These are phyloP conservation scores for Noctuana brunneofusca DNA, from an alignment of 2,888 invertebrate species.

Conservation along the genomic window DNA sequence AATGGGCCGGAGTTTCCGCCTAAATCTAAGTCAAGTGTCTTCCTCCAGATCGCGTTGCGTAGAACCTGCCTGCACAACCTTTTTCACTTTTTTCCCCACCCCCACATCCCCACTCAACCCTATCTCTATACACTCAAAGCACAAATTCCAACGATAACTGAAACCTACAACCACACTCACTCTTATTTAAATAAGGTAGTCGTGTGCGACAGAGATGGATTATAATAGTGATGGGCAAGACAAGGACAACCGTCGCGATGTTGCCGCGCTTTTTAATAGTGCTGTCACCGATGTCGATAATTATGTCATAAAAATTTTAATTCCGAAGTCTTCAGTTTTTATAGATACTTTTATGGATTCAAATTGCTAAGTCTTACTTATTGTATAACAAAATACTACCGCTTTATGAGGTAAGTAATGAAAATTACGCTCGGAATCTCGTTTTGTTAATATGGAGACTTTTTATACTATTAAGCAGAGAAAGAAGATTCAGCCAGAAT, in stretches of 20 bases:
- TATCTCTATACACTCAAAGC: slow-evolving; percentile 49
- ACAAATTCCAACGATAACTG: slow-evolving; percentile 48
- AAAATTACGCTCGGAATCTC: slow-evolving; percentile 5
- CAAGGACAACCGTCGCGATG: slow-evolving; percentile 53
- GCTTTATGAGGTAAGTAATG: slow-evolving; percentile 18
- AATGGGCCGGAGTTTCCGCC: slow-evolving; percentile 66
- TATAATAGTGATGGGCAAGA: slow-evolving; percentile 56
- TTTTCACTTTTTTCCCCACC: slow-evolving; percentile 57
- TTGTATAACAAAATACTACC: slow-evolving; percentile 25
- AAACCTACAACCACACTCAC: slow-evolving; percentile 57
- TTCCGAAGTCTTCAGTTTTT: slow-evolving; percentile 27
- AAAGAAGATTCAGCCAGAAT: neutral
- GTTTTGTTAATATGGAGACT: neutral
- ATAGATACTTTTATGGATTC: slow-evolving; percentile 25
- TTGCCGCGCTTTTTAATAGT: slow-evolving; percentile 70
- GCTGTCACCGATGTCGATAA: slow-evolving; percentile 49
- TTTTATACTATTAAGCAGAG: slow-evolving; percentile 2
- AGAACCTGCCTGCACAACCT: slow-evolving; percentile 65
- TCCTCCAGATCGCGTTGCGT: slow-evolving; percentile 55
- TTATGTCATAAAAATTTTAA: slow-evolving; percentile 32
- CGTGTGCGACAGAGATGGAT: slow-evolving; percentile 59
- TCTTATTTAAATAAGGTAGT: slow-evolving; percentile 81
- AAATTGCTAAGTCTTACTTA: slow-evolving; percentile 27
- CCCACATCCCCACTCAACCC: slow-evolving; percentile 45
- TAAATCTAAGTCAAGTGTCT: slow-evolving; percentile 66